Conservation (phyloP, 2,888 invertebrate genomes). For the Nemotelus nigrinus region DNA sequence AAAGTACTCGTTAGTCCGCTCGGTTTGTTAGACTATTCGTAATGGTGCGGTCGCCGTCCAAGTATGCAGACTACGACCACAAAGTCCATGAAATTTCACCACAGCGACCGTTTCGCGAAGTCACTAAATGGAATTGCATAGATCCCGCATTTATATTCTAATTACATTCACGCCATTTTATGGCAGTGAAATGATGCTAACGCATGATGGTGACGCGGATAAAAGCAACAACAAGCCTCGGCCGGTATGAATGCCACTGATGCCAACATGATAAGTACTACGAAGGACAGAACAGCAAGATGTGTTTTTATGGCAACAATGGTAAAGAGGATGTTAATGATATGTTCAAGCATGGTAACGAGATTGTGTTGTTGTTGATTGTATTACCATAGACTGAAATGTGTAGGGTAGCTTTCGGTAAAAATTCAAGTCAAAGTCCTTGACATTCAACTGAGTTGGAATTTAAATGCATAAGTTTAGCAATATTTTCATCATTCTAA, state of each 20-base stretch:
- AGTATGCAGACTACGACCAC: no score
- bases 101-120: not conserved
- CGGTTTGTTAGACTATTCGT: not conserved
- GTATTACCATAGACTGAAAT: not conserved
- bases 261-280: not conserved
- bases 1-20: not conserved
- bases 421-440: no score
- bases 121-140: constrained; percentile 1
- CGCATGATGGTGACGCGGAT: no score
- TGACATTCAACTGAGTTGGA: no score
- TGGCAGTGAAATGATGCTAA: not conserved
- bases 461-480: no score
- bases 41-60: no score
- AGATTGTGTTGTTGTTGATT: not conserved
- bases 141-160: constrained; percentile 28
- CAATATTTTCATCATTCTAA: no score
- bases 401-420: no score
- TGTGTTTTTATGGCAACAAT: not conserved
- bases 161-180: constrained; percentile 27
- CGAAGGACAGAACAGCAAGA: not conserved
- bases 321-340: not conserved
- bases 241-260: no score
- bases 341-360: not conserved
- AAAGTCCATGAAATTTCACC: constrained; percentile 11
- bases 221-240: no score